Evolutionary conservation across 2,888 invertebrate species (phyloP), one percentile per base, ranked within the genome.

Genomic region (Tromatobia lineatoria): DNA sequence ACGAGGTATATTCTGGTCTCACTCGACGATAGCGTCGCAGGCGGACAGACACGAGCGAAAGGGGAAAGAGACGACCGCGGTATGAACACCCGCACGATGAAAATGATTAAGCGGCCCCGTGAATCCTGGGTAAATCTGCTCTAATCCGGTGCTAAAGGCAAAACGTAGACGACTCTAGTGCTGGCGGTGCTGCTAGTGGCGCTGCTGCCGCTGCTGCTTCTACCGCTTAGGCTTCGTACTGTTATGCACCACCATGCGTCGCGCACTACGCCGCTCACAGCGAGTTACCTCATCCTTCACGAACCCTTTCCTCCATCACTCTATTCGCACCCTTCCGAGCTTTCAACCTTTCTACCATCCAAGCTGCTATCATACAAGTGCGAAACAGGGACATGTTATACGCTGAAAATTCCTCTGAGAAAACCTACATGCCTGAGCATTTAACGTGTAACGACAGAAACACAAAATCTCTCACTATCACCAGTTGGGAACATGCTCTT

Each of bases 81-180:
- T 64, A 82, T 81, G 77, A 82, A 81, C 83, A 75, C 83, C 80
- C 71, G 85, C 74, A 81, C 91, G 91, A 90, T 90, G 92, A 89
- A 92, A 92, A 92, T 92, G 92, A 92, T 92, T 92, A 92, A 92
- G 90, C 92, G 91, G 86, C 85, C 82, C 87, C 88, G 86, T 88
- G 91, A 91, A 89, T 91, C 91, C 89, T 88, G 66, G 86, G 89
- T 88, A 90, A 92, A 92, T 90, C 91, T 91, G 88, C 89, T 90
- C 90, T 92, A 92, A 92, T 92, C 91, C 92, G 88, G 87, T 88
- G 90, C 90, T 91, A 91, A 91, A 92, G 91, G 90, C 91, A 90
- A 91, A 92, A 91, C 90, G 89, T 89, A 88, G 90, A 90, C 90
- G 89, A 90, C 89, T 91, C 88, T 82, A 86, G 84, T 88, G 86